Evolutionary conservation across 1,140 invertebrate species (phyloP), one percentile per base, ranked within the genome.

Genomic region (Nymphalis io): DNA sequence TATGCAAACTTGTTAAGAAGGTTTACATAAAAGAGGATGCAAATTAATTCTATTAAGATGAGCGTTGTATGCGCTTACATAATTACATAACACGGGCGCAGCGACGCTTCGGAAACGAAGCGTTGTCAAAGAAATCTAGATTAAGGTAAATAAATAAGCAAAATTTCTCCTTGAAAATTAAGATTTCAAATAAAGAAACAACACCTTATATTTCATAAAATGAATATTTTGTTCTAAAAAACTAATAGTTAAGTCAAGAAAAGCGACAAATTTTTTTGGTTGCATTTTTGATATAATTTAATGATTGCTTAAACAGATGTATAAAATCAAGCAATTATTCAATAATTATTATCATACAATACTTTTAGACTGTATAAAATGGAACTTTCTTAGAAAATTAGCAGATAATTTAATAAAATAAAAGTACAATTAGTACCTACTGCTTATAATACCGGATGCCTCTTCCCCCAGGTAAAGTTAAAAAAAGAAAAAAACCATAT

Each of bases 51-150:
- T 67, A 69, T 73, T 73, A 73, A 69, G 71, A 69, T 62, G 71
- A 69, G 57, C 67, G 71, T 73, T 73, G 74, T 68, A 76, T 71
- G 68, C 74, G 68, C 73, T 75, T 72, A 73, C 61, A 68, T 71
- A 73, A 76, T 76, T 74, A 61, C 61, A 76, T 61, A 67, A 74
- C 62, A 73, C 68, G 44, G 44, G 38, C 64, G 46, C 60, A 61
- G 48, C 23, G 70, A 20, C 40, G 68, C 68, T 70, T 55, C 60
- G 61, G 42, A 66, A 66, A 66, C 61, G 55, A 39, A 44, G 40
- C 60, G 38, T 51, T 61, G 63, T 68, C 66, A 72, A 72, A 68
- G 65, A 72, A 72, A 68, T 68, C 53, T 63, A 70, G 51, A 63
- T 70, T 48, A 63, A 63, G 55, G 40, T 63, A 66, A 27, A 66